These are phyloP conservation scores for Cephalopholis sonnerati DNA, from an alignment of 2,113 vertebrate genomes.

Conservation along the genomic window DNA sequence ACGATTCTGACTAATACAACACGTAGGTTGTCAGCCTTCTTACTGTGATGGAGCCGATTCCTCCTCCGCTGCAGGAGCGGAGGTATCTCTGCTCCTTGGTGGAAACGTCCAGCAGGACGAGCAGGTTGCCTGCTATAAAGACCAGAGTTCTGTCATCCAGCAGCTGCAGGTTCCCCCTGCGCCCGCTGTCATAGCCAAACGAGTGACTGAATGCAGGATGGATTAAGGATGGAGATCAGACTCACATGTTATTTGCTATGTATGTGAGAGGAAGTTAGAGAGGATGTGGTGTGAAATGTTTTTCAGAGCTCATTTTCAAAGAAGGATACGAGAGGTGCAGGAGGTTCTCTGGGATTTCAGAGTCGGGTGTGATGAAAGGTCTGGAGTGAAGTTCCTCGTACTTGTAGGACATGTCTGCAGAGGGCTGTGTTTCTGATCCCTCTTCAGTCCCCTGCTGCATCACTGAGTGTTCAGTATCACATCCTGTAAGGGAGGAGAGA, in stretches of 20 bases:
- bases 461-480: background rate
- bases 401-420: slow-evolving; percentile 84
- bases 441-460: slow-evolving; percentile 20
- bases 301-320: background rate
- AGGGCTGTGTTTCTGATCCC: slow-evolving; percentile 48
- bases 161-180: slow-evolving; percentile 89
- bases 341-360: slow-evolving; percentile 86
- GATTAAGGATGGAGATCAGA: slow-evolving; percentile 54
- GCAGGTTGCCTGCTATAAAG: slow-evolving; percentile 92
- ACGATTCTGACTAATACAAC: background rate
- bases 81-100: slow-evolving; percentile 88
- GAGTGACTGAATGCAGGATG: slow-evolving; percentile 86
- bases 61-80: slow-evolving; percentile 87
- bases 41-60: slow-evolving; percentile 92
- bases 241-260: background rate
- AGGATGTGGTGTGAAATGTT: background rate
- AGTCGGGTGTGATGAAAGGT: slow-evolving; percentile 84
- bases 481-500: slow-evolving; percentile 12
- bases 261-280: background rate
- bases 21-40: slow-evolving; percentile 22
- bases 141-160: slow-evolving; percentile 86
- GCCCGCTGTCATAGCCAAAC: slow-evolving; percentile 93
- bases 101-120: slow-evolving; percentile 87
- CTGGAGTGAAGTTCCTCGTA: slow-evolving; percentile 85
- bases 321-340: slow-evolving; percentile 92